Base-by-base conservation (phyloP, 1,140 invertebrate species). In the Zaprionus ghesquierei region DNA sequence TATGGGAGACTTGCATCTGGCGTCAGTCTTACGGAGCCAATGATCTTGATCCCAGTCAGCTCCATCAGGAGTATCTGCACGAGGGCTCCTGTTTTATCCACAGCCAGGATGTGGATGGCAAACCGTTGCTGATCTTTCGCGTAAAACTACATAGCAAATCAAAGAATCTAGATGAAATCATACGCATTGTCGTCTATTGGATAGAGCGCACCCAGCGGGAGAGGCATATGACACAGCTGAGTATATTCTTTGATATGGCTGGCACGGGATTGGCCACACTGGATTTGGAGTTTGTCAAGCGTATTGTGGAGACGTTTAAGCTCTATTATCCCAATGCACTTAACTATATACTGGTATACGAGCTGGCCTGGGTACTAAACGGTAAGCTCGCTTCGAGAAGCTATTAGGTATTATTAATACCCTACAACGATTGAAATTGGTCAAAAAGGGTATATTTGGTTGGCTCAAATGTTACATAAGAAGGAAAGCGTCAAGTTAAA, bases 301-400 rank as follows among this genome's bases (percentile, higher is more conserved):
- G 97, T 79, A 93, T 98, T 58, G 98, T 99, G 68, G 95, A 94
- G 27, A 93, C 98, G 25, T 97, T 98, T 85, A 98, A 98, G 92
- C 93, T 93, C 31, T 98, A 98, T 91, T 99, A 98, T 93, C 98
- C 98, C 9, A 96, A 95, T 92, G 95, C 96, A 91, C 92, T 98
- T 65, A 98, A 98, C 90, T 97, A 98, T 87, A 97, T 99, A 69
- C 93, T 99, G 41, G 96, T 99, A 58, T 97, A 95, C 92, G 97
- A 99, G 92, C 97, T 99, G 96, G 96, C 98, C 4, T 99, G 98
- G 98, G 94, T 98, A 8, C 93, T 99, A 60, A 98, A 96, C 92
- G 95, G 96, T 97, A 93, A 94, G 92, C 90, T 27, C 1, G 18
- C 13, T 29, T 20, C 0, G 6, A 25, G n/a, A 9, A 35, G 60